These are phyloP conservation scores for Tyto alba DNA, from an alignment of 2,113 vertebrate species.

Conservation along the genomic window DNA sequence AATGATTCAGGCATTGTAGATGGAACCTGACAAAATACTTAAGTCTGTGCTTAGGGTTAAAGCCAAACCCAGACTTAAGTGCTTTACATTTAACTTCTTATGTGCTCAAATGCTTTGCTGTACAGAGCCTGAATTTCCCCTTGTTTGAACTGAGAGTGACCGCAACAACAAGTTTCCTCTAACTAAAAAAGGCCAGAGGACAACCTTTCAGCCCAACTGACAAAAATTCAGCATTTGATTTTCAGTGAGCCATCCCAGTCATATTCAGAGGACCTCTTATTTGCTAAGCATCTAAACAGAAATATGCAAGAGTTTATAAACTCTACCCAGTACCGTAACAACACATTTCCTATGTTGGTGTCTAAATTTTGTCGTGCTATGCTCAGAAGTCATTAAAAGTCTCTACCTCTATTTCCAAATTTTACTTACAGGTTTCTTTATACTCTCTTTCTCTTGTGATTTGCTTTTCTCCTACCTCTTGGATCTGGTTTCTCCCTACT, in stretches of 20 bases:
- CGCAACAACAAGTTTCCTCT: not conserved
- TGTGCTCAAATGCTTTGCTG: not conserved
- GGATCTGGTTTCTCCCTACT: not conserved
- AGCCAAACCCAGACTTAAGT: not conserved
- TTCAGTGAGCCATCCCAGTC: not conserved
- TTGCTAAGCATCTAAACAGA: not conserved
- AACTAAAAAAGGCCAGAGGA: not conserved
- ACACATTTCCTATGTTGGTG: not conserved
- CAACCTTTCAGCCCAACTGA: not conserved
- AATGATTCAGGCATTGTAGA: not conserved
- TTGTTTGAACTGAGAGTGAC: not conserved
- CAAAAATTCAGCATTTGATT: not conserved
- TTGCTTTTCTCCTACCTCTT: not conserved
- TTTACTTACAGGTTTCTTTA: not conserved
- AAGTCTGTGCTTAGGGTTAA: not conserved
- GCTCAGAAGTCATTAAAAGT: not conserved
- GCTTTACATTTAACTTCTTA: not conserved
- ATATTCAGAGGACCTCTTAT: not conserved
- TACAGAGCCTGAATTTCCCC: not conserved
- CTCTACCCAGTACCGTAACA: not conserved
- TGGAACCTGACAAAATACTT: not conserved
- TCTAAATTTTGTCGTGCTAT: not conserved
- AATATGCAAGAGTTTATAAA: not conserved
- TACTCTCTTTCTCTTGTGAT: not conserved
- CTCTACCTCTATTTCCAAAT: not conserved